These are phyloP conservation scores for Xyliphius kryptos DNA, from an alignment of 2,113 vertebrate genomes.

Conservation along the genomic window DNA sequence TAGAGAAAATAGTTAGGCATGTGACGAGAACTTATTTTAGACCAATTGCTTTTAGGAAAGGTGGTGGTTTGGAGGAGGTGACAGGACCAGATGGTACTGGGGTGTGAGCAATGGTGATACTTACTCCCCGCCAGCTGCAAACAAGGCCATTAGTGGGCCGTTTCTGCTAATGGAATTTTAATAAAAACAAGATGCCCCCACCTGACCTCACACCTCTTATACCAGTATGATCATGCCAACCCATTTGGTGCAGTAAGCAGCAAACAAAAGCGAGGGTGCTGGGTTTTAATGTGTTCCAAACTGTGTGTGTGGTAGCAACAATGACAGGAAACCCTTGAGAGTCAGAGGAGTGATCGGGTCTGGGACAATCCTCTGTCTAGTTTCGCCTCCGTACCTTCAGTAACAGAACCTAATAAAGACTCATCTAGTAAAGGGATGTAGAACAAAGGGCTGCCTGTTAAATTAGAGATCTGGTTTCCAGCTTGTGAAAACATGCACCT, in stretches of 20 bases:
- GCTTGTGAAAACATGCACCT: constrained; percentile 9
- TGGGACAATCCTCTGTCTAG: constrained; percentile 29
- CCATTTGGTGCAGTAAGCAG: not conserved
- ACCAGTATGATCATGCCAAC: constrained; percentile 3
- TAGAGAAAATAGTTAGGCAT: not conserved
- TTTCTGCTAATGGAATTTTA: constrained; percentile 52
- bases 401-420: constrained; percentile 26
- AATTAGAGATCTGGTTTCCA: constrained; percentile 8
- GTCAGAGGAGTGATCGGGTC: constrained; percentile 8
- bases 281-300: constrained; percentile 6
- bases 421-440: constrained; percentile 6
- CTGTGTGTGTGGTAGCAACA: constrained; percentile 13
- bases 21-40: not conserved
- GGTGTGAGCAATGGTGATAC: constrained; percentile 31
- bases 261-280: constrained; percentile 6
- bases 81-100: constrained; percentile 5
- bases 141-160: constrained; percentile 57
- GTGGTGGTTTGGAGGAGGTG: constrained; percentile 7
- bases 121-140: constrained; percentile 46
- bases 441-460: constrained; percentile 21
- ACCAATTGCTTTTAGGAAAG: constrained; percentile 10
- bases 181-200: constrained; percentile 54
- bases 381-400: constrained; percentile 17
- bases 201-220: constrained; percentile 4
- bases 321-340: constrained; percentile 12